Evolutionary conservation across 2,888 invertebrate genomes (phyloP), one percentile per base, ranked within the genome.

Genomic region (Lasiommata megera): DNA sequence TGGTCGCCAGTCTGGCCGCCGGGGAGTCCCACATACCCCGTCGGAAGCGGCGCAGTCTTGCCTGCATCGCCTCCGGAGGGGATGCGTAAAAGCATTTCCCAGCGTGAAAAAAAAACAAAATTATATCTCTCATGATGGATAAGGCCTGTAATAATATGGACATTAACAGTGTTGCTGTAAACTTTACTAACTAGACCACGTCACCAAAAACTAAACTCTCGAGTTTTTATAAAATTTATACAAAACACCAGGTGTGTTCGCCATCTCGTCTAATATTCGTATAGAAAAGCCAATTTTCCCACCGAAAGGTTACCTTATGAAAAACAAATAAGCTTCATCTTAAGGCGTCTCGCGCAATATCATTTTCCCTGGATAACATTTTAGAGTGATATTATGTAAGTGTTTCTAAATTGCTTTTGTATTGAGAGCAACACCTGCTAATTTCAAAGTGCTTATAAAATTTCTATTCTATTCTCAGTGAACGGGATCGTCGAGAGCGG

Each of bases 321-420:
- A 46, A 46, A 46, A 46, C 46, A 46, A 46, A 46, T 46, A 46
- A 29, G 29, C 46, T 31, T 46, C 14, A 8, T 16, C 46, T 16
- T 44, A 29, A 46, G 11, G 29, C 46, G 16, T 28, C 46, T 16
- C 14, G 31, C 6, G 5, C 31, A 29, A 31, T 46, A 46, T 46
- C 16, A 46, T 46, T 46, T 46, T 46, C 31, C 16, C 46, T 31
- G 46, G 46, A 46, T 46, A 46, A 46, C 29, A 16, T 46, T 46
- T 46, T 46, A 46, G 46, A 46, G 31, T 46, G 46, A 46, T 31
- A 46, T 31, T 31, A 28, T 41, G 44, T 44, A 44, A 46, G 46
- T 46, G 46, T 46, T 46, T 28, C 44, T 46, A 46, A 46, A 46
- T 46, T 46, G 46, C 46, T 31, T 46, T 31, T 46, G 46, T 46